Evolutionary conservation across 1,140 invertebrate genomes (phyloP), one percentile per base, ranked within the genome.

Genomic region (Drosophila ercepeae): DNA sequence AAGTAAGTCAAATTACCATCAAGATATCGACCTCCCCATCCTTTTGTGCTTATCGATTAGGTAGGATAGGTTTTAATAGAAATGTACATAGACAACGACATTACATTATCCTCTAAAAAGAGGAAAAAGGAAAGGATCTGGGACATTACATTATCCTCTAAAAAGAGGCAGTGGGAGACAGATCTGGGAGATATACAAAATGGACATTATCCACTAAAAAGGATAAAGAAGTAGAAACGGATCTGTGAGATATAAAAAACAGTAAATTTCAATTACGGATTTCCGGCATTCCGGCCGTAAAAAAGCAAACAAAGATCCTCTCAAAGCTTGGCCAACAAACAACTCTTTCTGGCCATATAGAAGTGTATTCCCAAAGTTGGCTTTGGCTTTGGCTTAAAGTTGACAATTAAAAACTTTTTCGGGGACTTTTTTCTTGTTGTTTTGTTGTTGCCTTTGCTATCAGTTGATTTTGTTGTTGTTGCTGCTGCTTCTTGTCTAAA

Each of bases 351-450:
- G 13, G n/a, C n/a, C n/a, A n/a, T 19, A 18, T 9, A 42, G 16
- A 25, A 53, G 48, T 18, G 27, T 25, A 65, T 21, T 36, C 18
- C 1, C 46, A 29, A 64, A 60, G 54, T 64, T 64, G 36, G 27
- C 36, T 34, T 84, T 64, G 36, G 27, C 36, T 34, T 84, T 72
- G 61, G 76, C 72, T 84, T 72, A 84, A 84, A 84, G 79, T 84
- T 84, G 79, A 84, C 79, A 84, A 84, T 84, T 84, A 84, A 84
- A 83, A 84, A 84, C 73, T 84, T 83, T 67, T 32, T 61, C n/a
- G 53, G 42, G 52, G 53, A 25, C 49, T 70, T 64, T 45, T 67
- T 59, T 54, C 41, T 49, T 32, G 45, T 42, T 74, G 39, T 61
- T 51, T 16, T 78, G 36, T 68, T 52, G 67, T 48, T 65, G 36